Evolutionary conservation across 2,797 vertebrate species (phyloP).

Genomic region (Synanceia verrucosa): DNA sequence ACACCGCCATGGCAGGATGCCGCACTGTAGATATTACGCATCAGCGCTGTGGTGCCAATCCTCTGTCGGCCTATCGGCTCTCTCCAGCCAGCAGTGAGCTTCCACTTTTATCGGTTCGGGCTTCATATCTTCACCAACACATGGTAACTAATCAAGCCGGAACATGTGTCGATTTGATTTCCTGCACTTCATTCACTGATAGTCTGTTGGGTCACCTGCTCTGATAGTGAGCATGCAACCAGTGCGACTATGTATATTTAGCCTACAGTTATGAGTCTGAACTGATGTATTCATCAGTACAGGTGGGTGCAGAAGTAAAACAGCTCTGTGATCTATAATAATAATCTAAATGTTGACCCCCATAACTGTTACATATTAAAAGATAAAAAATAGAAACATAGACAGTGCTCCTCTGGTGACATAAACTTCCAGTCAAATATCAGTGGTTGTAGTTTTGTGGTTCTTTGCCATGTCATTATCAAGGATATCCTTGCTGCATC

Average conservation of each 20-base stretch:
- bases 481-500: background rate
- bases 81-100: background rate
- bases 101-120: slow-evolving; percentile 44
- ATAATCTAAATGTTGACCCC: background rate
- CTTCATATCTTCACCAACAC: slow-evolving; percentile 53
- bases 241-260: no score
- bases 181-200: slow-evolving; percentile 55
- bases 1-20: background rate
- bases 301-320: background rate
- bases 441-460: background rate
- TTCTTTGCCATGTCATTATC: background rate
- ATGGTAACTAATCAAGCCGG: slow-evolving; percentile 64
- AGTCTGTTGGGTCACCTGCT: background rate
- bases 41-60: background rate
- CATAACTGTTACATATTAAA: background rate
- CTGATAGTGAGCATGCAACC: background rate
- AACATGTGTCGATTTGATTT: slow-evolving; percentile 78
- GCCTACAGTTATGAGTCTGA: background rate
- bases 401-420: background rate
- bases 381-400: background rate
- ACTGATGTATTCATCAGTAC: background rate
- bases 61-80: slow-evolving; percentile 9
- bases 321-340: background rate
- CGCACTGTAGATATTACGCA: background rate
- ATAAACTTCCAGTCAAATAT: background rate